Percentiles rank a stretch among this genome's conserved stretches.
Evolutionary conservation across 2,113 vertebrate species (phyloP).

Genomic region (Osmerus eperlanus): DNA sequence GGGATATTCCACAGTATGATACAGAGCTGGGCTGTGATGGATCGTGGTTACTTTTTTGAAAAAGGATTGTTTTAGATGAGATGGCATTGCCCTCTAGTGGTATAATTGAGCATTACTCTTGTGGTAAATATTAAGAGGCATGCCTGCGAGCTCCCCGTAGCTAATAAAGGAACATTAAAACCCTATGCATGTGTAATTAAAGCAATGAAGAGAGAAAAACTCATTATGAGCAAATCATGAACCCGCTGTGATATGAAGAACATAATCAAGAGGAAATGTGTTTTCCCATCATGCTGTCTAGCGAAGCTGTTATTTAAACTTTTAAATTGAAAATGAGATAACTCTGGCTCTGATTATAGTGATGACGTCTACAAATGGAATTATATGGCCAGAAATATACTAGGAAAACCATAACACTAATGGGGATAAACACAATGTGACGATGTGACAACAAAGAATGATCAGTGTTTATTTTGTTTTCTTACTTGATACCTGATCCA

Average conservation of each 20-base stretch:
- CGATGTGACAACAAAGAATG: too few species aligned
- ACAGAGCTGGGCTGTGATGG: background rate
- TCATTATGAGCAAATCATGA: conserved; percentile 7
- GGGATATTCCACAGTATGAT: background rate
- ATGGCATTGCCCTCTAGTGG: conserved; percentile 63
- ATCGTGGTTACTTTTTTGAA: background rate
- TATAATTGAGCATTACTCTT: conserved; percentile 15
- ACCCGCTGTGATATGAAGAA: conserved; percentile 18
- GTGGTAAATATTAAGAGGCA: background rate
- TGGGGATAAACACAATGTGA: too few species aligned
- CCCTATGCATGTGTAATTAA: conserved; percentile 12
- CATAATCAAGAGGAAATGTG: background rate
- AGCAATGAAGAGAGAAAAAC: conserved; percentile 14
- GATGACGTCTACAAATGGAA: background rate
- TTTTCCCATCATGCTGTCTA: conserved; percentile 3
- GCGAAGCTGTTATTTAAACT: background rate
- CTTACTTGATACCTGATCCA: too few species aligned
- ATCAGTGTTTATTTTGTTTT: too few species aligned
- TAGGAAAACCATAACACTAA: background rate
- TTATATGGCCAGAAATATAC: background rate
- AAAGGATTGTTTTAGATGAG: conserved; percentile 11
- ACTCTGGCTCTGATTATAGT: conserved; percentile 5
- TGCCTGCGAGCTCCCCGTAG: background rate
- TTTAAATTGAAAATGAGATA: conserved; percentile 8
- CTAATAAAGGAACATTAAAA: conserved; percentile 14